Conservation (phyloP, 1,140 invertebrate species). For the Plectrocnemia conspersa region DNA sequence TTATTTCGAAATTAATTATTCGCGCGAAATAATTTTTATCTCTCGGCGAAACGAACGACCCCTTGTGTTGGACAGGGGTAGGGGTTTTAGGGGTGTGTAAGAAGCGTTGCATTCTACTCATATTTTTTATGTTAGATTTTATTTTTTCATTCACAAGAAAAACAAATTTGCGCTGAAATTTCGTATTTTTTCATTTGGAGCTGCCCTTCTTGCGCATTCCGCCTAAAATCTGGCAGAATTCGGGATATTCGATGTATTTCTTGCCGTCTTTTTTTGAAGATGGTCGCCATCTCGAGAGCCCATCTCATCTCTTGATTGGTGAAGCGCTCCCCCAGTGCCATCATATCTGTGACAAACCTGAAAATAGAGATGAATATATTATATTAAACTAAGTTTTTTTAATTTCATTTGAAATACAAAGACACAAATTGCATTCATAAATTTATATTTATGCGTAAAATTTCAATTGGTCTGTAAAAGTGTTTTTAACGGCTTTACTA, state of each 20-base stretch:
- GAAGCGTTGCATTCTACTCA: too few relatives aligned
- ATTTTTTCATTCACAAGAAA: too few relatives aligned
- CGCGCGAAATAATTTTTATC: too few relatives aligned
- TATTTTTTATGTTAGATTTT: too few relatives aligned
- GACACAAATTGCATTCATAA: background rate
- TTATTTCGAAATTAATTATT: too few relatives aligned
- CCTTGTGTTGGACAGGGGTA: too few relatives aligned
- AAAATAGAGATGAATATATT: constrained; percentile 23
- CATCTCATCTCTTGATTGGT: constrained; percentile 55
- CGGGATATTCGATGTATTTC: constrained; percentile 57
- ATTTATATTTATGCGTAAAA: background rate
- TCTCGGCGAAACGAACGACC: too few relatives aligned
- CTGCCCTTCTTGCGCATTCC: constrained; percentile 51
- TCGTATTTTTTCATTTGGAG: background rate
- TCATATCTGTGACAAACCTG: constrained; percentile 58
- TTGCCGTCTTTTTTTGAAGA: constrained; percentile 48
- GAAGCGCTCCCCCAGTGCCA: constrained; percentile 57
- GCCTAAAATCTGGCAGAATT: constrained; percentile 56
- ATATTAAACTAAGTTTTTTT: background rate
- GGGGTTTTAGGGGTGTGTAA: too few relatives aligned
- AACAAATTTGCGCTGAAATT: too few relatives aligned
- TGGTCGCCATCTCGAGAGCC: constrained; percentile 58
- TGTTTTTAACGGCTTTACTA: background rate
- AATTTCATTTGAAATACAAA: background rate
- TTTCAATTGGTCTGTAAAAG: background rate